Conservation (phyloP, 2,113 vertebrate genomes). For the Physeter macrocephalus region DNA sequence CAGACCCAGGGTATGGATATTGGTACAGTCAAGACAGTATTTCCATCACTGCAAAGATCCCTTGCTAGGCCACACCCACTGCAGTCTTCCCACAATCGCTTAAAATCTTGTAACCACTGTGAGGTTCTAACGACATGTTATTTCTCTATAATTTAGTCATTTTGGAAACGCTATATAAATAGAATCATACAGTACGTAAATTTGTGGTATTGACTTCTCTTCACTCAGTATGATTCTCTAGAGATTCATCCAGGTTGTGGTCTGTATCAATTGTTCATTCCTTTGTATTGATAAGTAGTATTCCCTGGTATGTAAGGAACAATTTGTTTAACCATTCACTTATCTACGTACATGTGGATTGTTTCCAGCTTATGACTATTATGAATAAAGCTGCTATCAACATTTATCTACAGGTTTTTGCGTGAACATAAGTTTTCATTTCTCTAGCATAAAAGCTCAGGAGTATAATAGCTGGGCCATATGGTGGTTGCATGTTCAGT, state of each 20-base stretch:
- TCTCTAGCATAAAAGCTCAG: not conserved
- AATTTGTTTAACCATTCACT: not conserved
- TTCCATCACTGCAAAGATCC: not conserved
- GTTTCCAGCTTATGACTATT: not conserved
- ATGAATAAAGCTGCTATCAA: not conserved
- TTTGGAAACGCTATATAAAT: not conserved
- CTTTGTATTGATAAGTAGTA: not conserved
- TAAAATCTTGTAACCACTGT: not conserved
- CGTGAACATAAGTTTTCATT: not conserved
- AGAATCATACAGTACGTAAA: not conserved
- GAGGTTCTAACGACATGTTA: not conserved
- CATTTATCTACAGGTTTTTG: not conserved
- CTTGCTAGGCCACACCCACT: too few species aligned
- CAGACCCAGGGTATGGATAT: not conserved
- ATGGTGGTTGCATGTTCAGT: not conserved
- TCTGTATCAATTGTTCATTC: not conserved
- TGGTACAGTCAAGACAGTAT: not conserved
- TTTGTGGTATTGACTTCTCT: not conserved
- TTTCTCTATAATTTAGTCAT: not conserved
- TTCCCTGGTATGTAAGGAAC: not conserved
- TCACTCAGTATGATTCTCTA: not conserved
- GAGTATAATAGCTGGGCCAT: not conserved
- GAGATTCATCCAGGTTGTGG: not conserved
- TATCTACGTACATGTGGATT: not conserved
- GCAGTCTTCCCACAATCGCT: too few species aligned